These are phyloP conservation scores for Tupaia chinensis DNA, from an alignment of 2,113 vertebrate genomes.

Conservation along the genomic window DNA sequence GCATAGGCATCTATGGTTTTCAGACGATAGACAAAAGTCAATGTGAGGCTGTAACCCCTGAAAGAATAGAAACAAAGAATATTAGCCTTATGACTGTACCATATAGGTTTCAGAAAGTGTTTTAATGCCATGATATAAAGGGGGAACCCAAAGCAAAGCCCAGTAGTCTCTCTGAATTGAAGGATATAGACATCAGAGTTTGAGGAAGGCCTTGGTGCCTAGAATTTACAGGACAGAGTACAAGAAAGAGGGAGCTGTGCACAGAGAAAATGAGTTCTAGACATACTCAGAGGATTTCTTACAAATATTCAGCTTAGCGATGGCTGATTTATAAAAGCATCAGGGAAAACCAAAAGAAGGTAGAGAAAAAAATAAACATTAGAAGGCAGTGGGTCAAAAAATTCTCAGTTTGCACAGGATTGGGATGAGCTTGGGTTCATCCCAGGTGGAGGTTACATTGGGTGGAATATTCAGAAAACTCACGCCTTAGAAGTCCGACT, in stretches of 20 bases:
- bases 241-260: neutral
- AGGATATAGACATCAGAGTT: neutral
- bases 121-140: neutral
- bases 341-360: neutral
- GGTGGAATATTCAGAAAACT: neutral
- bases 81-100: neutral
- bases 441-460: neutral
- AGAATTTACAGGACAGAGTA: neutral
- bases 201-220: neutral
- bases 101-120: neutral
- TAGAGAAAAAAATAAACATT: neutral
- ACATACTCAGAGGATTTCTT: neutral
- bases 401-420: neutral
- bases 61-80: neutral
- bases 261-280: neutral
- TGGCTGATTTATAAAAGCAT: neutral
- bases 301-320: neutral
- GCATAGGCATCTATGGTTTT: neutral
- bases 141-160: neutral
- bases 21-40: neutral
- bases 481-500: neutral
- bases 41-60: neutral
- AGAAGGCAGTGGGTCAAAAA: neutral
- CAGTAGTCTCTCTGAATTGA: neutral
- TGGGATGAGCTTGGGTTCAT: neutral